These are phyloP conservation scores for Candidula unifasciata DNA, from an alignment of 2,888 invertebrate genomes.

Conservation along the genomic window DNA sequence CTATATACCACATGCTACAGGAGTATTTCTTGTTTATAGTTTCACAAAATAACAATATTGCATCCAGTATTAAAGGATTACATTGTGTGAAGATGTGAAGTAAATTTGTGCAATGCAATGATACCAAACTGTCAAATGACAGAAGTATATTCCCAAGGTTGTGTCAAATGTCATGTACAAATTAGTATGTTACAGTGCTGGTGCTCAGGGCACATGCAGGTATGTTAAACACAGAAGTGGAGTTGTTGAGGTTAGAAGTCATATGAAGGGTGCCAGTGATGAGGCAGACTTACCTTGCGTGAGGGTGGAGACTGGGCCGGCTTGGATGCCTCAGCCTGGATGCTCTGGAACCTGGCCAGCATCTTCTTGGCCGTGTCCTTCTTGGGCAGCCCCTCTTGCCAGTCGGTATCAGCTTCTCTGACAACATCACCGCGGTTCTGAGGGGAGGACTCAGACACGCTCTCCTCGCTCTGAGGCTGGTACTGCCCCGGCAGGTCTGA, in stretches of 20 bases:
- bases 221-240: background rate
- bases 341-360: slow-evolving; percentile 90
- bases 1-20: too few relatives aligned
- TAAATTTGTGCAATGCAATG: too few relatives aligned
- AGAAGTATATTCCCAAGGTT: too few relatives aligned
- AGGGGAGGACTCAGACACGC: slow-evolving; percentile 70
- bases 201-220: background rate
- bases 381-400: slow-evolving; percentile 76
- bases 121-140: too few relatives aligned
- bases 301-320: slow-evolving; percentile 59
- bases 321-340: slow-evolving; percentile 78
- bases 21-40: too few relatives aligned
- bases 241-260: background rate
- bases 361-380: slow-evolving; percentile 88
- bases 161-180: too few relatives aligned
- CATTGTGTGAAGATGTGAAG: background rate
- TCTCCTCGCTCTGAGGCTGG: slow-evolving; percentile 59
- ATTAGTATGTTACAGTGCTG: too few relatives aligned
- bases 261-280: too few relatives aligned
- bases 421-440: slow-evolving; percentile 76
- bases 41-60: too few relatives aligned
- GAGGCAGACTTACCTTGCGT: slow-evolving; percentile 34
- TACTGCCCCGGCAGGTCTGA: slow-evolving; percentile 70
- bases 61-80: background rate
- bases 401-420: slow-evolving; percentile 76